phyloP scores from a whole-genome alignment of 2,888 invertebrate genomes.

The Eupithecia pulchellata region DNA sequence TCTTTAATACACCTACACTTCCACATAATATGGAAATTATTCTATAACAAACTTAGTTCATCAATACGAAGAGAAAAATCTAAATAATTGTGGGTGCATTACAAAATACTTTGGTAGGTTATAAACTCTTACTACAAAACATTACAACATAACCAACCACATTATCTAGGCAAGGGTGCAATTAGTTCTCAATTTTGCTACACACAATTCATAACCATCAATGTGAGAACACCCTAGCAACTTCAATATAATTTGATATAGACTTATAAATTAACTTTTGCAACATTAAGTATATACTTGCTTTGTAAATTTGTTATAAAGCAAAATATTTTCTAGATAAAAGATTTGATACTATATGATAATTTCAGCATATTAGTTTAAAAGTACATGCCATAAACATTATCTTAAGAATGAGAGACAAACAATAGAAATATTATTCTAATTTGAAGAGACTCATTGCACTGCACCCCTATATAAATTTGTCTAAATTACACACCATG shows the following conservation, averaged over 20 bases:
- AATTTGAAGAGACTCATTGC: conserved; percentile 61
- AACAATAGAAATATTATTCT: conserved; percentile 43
- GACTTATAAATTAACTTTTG: conserved; percentile 46
- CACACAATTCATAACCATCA: conserved; percentile 60
- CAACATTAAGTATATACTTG: conserved; percentile 45
- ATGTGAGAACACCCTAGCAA: conserved; percentile 63
- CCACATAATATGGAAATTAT: conserved; percentile 73
- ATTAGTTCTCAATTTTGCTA: conserved; percentile 63
- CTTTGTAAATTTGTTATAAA: conserved; percentile 44
- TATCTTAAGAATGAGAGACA: conserved; percentile 42
- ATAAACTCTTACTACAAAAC: conserved; percentile 60
- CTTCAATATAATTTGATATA: conserved; percentile 51
- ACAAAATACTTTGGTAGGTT: conserved; percentile 62
- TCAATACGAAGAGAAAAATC: conserved; percentile 68
- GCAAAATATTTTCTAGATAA: conserved; percentile 42
- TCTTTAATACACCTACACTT: conserved; percentile 79
- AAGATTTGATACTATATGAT: conserved; percentile 46
- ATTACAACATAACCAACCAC: conserved; percentile 68
- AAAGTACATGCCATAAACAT: conserved; percentile 50
- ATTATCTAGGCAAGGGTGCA: conserved; percentile 69
- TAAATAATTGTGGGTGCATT: conserved; percentile 72
- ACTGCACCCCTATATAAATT: conserved; percentile 64
- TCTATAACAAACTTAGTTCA: conserved; percentile 77
- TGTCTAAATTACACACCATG: conserved; percentile 46
- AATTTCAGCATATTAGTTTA: conserved; percentile 52